Conservation (phyloP, 1,140 invertebrate genomes). For the Pararge aegeria region DNA sequence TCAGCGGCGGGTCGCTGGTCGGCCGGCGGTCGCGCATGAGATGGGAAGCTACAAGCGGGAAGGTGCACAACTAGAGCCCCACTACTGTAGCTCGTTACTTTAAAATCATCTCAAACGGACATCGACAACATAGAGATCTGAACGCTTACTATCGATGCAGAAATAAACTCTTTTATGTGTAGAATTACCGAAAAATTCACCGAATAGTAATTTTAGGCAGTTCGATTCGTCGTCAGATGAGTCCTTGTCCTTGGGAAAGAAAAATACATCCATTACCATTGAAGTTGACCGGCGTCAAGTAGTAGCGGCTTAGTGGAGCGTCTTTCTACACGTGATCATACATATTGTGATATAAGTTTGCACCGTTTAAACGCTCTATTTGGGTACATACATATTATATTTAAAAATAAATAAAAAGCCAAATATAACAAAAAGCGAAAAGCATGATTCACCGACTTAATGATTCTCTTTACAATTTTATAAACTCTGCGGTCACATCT, state of each 20-base stretch:
- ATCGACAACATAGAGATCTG: conserved; percentile 65
- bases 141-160: conserved; percentile 57
- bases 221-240: conserved; percentile 82
- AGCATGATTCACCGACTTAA: conserved; percentile 43
- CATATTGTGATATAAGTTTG: conserved; percentile 23
- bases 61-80: conserved; percentile 54
- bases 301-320: conserved; percentile 19
- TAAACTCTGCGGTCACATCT: conserved; percentile 7
- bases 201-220: conserved; percentile 84
- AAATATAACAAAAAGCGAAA: conserved; percentile 74
- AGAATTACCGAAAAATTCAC: conserved; percentile 80
- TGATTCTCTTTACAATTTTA: conserved; percentile 12
- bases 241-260: conserved; percentile 70
- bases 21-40: conserved; percentile 23
- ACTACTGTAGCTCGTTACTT: conserved; percentile 54
- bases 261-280: conserved; percentile 54
- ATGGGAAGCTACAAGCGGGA: conserved; percentile 56
- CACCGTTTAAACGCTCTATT: conserved; percentile 19
- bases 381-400: conserved; percentile 28
- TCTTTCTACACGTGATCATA: conserved; percentile 36
- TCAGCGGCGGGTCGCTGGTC: conserved; percentile 15
- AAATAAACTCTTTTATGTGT: conserved; percentile 39
- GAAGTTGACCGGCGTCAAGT: background rate
- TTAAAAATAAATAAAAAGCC: conserved; percentile 66
- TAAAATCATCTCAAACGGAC: conserved; percentile 58